Evolutionary conservation across 37 sponge, comb jelly and placozoan species (phyloP), one percentile per base, ranked within the genome.

Genomic region (Haliclona indistincta): DNA sequence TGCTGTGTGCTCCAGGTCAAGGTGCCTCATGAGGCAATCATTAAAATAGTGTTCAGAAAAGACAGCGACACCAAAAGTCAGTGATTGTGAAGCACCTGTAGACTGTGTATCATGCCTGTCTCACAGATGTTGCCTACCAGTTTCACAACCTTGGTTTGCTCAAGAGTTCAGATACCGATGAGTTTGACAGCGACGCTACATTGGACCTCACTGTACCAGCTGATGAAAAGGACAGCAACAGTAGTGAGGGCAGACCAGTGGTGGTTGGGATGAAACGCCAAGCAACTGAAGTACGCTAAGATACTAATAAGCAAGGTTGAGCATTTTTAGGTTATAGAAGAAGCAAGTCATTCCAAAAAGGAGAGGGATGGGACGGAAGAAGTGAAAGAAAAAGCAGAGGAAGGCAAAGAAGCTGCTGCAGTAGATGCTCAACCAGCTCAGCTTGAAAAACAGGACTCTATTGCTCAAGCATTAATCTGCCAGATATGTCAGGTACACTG

Each of bases 401-500:
- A 58, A 58, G n/a, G n/a, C 6, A n/a, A 58, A n/a, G 28, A 8
- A 11, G 28, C 28, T 25, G 28, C 7, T 26, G n/a, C 22, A 7
- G 28, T 25, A n/a, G 6, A n/a, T 62, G 62, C 15, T 32, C 25
- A 65, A 22, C 67, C 73, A 10, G 43, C 53, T 0, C 28, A 37
- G 28, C 68, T 56, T 35, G 29, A 63, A 20, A 77, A 66, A 68
- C 70, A 73, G 42, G 89, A 82, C 62, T 78, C 76, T 22, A 93
- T 93, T 75, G 81, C 67, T 49, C 81, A 93, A 43, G 76, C 74
- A 13, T 78, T 93, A 30, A 70, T 82, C 36, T 93, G 93, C 39
- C 86, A 86, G 73, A 93, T 93, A 32, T 93, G 93, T 56, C 87
- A 91, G 91, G 91, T 90, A 52, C 40, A 4, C 28, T 38, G 68